Percentiles rank a stretch among this genome's conserved stretches.
Conservation (phyloP, 2,113 vertebrate genomes). For the Setophaga kirtlandii region DNA sequence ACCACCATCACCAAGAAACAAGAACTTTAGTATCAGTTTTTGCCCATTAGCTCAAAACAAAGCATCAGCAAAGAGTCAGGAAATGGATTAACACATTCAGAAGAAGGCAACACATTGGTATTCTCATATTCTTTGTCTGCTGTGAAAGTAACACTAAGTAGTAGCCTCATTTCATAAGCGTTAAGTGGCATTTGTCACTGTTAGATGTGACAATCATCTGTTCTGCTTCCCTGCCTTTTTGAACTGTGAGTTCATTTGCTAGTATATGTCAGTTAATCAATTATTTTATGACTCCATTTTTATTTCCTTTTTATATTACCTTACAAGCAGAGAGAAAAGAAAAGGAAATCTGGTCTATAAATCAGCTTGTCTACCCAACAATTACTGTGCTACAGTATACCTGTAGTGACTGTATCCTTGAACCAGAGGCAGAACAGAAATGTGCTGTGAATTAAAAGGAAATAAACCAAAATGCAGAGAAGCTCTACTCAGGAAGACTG, state of each 20-base stretch:
- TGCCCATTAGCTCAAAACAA: neutral
- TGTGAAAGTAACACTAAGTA: constrained; percentile 28
- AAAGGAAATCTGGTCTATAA: constrained; percentile 50
- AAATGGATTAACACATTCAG: neutral
- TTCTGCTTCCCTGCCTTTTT: constrained; percentile 53
- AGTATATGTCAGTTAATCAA: constrained; percentile 59
- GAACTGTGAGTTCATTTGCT: constrained; percentile 60
- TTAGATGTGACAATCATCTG: constrained; percentile 61
- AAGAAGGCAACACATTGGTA: neutral
- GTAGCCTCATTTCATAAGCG: constrained; percentile 40
- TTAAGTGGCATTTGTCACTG: constrained; percentile 60
- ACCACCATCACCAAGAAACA: neutral
- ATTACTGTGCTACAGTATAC: neutral
- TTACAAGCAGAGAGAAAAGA: constrained; percentile 39
- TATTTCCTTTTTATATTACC: constrained; percentile 61
- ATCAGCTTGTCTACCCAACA: constrained; percentile 43
- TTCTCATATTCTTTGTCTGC: constrained; percentile 11
- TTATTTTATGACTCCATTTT: constrained; percentile 68
- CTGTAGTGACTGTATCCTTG: constrained; percentile 33
- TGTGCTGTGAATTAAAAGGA: constrained; percentile 46
- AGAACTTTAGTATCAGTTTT: neutral
- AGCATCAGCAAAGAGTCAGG: neutral
- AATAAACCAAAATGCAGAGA: constrained; percentile 32
- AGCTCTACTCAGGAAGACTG: neutral
- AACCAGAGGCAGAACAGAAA: constrained; percentile 24